Evolutionary conservation across 2,113 vertebrate genomes (phyloP), one percentile per base, ranked within the genome.

Genomic region (Tupaia tana): DNA sequence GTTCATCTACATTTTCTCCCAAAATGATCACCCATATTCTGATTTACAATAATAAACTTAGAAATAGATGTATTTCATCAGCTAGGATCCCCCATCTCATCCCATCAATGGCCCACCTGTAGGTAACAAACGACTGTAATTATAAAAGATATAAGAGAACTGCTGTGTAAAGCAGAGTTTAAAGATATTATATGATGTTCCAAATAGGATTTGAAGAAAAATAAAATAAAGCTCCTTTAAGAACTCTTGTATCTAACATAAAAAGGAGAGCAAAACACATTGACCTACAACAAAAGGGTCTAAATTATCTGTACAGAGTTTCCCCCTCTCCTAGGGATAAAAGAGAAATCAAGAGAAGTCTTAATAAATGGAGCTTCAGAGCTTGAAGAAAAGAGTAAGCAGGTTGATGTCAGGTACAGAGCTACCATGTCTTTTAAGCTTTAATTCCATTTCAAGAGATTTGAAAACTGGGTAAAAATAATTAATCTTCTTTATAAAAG

Each of bases 401-500:
- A 78, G 15, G 82, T 0, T 89, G 61, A 89, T 71, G 29, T 19
- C 73, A 69, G 16, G 7, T 77, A 29, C 71, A 64, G 11, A 74
- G 74, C n/a, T 16, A 43, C 3, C 20, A 64, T 14, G 43, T 64
- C 70, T 86, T 92, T 71, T 75, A 92, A 90, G 80, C 9, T 81
- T 95, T 90, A 87, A 87, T 34, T 95, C 69, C 10, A 54, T 29
- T 61, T 94, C 0, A 2, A 78, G 54, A 3, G n/a, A 85, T 34
- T 82, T 89, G 59, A 22, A 94, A 94, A 90, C 31, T 34, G n/a
- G 82, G 24, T 74, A 84, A 34, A 89, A 56, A 86, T 83, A 82
- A 94, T 93, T 56, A 91, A 61, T 82, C 13, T 0, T 80, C 12
- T 86, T 83, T 63, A 34, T 67, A 81, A 93, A 18, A 92, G 16